A percentile compares a stretch with the other conserved stretches of the same genome.
Evolutionary conservation across 1,140 invertebrate genomes (phyloP).

Genomic region (Campodea augens): DNA sequence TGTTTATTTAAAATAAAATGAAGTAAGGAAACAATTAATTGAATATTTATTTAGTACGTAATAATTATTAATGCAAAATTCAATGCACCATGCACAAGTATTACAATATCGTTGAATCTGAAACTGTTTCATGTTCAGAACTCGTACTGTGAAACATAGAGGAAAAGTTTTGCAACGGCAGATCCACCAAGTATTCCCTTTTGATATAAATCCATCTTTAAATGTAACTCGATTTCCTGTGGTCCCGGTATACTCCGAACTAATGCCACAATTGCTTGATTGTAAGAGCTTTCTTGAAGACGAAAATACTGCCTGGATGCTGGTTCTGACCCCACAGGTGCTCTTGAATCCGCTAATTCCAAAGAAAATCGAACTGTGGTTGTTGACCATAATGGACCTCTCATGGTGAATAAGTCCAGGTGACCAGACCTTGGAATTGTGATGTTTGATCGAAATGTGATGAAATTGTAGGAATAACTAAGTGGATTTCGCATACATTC

Average conservation of each 20-base stretch:
- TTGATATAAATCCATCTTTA: constrained; percentile 67
- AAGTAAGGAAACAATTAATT: no score
- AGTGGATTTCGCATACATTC: constrained; percentile 55
- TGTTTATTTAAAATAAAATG: no score
- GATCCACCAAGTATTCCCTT: constrained; percentile 46
- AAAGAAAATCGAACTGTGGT: constrained; percentile 55
- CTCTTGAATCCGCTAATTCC: constrained; percentile 39
- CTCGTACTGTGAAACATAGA: constrained; percentile 66
- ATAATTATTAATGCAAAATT: no score
- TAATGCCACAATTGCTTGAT: constrained; percentile 52
- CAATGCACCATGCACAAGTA: no score
- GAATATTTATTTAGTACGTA: no score
- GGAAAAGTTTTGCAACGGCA: constrained; percentile 61
- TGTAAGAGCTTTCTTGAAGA: constrained; percentile 23
- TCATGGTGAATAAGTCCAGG: constrained; percentile 70
- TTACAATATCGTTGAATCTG: no score
- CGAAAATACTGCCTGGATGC: constrained; percentile 47
- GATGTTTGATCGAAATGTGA: constrained; percentile 69
- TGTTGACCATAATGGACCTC: constrained; percentile 43
- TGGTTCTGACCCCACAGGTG: constrained; percentile 33
- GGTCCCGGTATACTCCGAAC: constrained; percentile 53
- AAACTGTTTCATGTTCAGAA: no score
- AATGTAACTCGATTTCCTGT: constrained; percentile 69
- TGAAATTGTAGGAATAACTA: constrained; percentile 74
- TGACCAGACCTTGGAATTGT: constrained; percentile 42